Base-by-base conservation (phyloP, 2,797 vertebrate genomes). In the Falco rusticolus region DNA sequence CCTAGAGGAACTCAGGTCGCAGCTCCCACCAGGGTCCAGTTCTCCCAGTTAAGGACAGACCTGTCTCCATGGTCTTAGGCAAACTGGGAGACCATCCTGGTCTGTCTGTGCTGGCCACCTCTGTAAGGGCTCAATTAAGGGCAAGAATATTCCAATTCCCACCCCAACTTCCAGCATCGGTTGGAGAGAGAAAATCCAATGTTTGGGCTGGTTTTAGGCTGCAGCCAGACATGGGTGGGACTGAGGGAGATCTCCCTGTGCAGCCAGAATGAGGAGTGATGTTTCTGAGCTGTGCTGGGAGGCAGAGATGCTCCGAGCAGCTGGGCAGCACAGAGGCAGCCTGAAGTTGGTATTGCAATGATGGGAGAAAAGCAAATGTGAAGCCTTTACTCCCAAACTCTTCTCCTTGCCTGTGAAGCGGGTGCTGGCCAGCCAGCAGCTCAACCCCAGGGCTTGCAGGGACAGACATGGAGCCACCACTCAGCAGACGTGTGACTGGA, bases 401-500 rank as follows among this genome's bases (percentile, higher is more conserved):
- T 86, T 80, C 61, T 74, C 50, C 53, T 59, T 34, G 47, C 24
- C 47, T 43, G 24, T 9, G 11, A 29, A 72, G 53, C 54, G 34
- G 28, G 28, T 56, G n/a, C 53, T 60, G 68, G 28, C 34, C 41
- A 24, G 22, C 18, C 0, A 0, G 43, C 34, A 72, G 59, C 76
- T 70, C 48, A 66, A 74, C 18, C 41, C 59, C 50, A 29, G 26
- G 5, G 22, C 68, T 31, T 34, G 41, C 43, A 66, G 51, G 68
- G 34, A 70, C 43, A 76, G 68, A 51, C 13, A 8, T 10, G 31
- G 43, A 83, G 86, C 34, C 0, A 0, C 28, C 0, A 0, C 64
- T 54, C 48, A 34, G 69, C 56, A 84, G 65, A 10, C 0, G 5
- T 28, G 15, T 59, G 50, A 57, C 48, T 31, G 59, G 28, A 18